Evolutionary conservation across 2,888 invertebrate genomes (phyloP).

Genomic region (Caenorhabditis drosophilae): DNA sequence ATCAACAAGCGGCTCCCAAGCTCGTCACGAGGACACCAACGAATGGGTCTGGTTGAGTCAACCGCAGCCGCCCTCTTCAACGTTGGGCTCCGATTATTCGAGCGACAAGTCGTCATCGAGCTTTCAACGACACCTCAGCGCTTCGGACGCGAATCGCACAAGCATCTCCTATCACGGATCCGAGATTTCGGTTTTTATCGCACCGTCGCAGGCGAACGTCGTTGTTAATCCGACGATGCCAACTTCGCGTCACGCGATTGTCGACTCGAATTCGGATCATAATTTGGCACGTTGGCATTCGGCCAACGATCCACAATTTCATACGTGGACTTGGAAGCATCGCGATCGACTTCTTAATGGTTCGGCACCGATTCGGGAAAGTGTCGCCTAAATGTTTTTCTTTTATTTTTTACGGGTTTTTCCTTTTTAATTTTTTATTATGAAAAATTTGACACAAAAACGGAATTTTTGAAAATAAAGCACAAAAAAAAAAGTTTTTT

Average conservation of each 20-base stretch:
- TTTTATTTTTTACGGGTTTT: too few species aligned
- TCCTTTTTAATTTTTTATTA: not conserved
- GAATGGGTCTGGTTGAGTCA: constrained; percentile 64
- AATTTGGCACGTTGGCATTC: constrained; percentile 42
- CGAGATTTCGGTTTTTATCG: constrained; percentile 64
- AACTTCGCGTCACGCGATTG: constrained; percentile 34
- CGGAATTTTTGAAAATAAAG: not conserved
- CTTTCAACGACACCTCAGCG: constrained; percentile 12
- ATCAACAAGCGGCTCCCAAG: constrained; percentile 41
- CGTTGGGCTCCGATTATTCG: constrained; percentile 57
- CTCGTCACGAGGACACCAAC: constrained; percentile 52
- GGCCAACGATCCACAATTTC: constrained; percentile 32
- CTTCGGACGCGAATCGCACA: constrained; percentile 23
- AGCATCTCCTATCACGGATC: constrained; percentile 65
- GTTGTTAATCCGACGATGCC: constrained; percentile 13
- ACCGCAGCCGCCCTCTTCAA: constrained; percentile 26
- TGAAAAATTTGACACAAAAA: not conserved
- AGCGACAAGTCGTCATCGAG: constrained; percentile 46
- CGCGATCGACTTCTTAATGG: constrained; percentile 5
- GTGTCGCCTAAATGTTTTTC: constrained; percentile 34
- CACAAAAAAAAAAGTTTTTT: not conserved
- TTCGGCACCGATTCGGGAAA: constrained; percentile 25
- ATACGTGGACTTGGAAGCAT: constrained; percentile 41
- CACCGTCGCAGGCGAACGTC: constrained; percentile 48
- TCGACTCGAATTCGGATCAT: constrained; percentile 51